A percentile compares a stretch with the other conserved stretches of the same genome.
phyloP scores from a whole-genome alignment of 1,140 invertebrate genomes.

The Atta cephalotes region DNA sequence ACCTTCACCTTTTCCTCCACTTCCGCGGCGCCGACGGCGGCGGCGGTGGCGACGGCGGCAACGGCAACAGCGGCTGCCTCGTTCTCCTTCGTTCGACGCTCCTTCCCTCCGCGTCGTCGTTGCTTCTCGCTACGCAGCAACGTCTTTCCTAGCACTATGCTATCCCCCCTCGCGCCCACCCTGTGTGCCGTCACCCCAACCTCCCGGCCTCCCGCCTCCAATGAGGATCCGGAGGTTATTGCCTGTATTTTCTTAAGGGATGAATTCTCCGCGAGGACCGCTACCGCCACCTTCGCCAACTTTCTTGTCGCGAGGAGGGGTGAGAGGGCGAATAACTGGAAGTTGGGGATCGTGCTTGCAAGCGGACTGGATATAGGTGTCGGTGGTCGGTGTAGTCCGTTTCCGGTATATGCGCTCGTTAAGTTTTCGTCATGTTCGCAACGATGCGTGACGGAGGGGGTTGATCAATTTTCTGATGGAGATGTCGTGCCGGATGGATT shows the following conservation, averaged over 20 bases:
- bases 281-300: slow-evolving; percentile 53
- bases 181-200: slow-evolving; percentile 65
- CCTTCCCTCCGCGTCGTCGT: slow-evolving; percentile 51
- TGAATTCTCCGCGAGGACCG: slow-evolving; percentile 79
- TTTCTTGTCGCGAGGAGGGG: slow-evolving; percentile 31
- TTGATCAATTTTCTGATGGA: slow-evolving; percentile 73
- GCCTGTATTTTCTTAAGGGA: slow-evolving; percentile 85
- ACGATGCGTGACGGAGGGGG: slow-evolving; percentile 24
- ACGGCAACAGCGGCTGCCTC: slow-evolving; percentile 13
- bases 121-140: slow-evolving; percentile 69
- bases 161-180: slow-evolving; percentile 52
- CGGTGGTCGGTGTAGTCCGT: slow-evolving; percentile 25
- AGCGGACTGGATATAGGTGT: slow-evolving; percentile 28
- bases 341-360: slow-evolving; percentile 5
- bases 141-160: slow-evolving; percentile 68
- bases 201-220: slow-evolving; percentile 70
- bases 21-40: too few relatives aligned
- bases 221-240: slow-evolving; percentile 83
- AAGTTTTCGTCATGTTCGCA: slow-evolving; percentile 62
- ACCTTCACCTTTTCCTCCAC: too few relatives aligned
- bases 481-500: slow-evolving; percentile 56
- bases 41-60: too few relatives aligned
- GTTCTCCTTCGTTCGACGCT: slow-evolving; percentile 68
- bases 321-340: not conserved
- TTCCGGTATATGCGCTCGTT: slow-evolving; percentile 63